phyloP scores from a whole-genome alignment of 2,888 invertebrate species.

The Muschampia plurimacula region DNA sequence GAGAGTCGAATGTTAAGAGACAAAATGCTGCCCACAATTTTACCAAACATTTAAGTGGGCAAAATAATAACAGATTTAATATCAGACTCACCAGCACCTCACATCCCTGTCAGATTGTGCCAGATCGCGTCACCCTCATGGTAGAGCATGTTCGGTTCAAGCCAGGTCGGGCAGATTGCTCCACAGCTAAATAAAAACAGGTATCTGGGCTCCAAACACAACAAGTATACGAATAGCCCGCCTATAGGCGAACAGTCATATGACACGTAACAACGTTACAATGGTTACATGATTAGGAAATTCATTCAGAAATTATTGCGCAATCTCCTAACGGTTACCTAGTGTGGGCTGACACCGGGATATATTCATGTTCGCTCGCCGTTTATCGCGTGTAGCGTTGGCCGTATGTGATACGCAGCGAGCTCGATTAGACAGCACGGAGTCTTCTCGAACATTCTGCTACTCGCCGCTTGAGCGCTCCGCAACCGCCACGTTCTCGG shows the following conservation, averaged over 20 bases:
- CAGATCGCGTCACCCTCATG: slow-evolving; percentile 29
- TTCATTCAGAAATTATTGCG: slow-evolving; percentile 58
- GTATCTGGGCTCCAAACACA: slow-evolving; percentile 74
- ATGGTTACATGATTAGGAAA: slow-evolving; percentile 41
- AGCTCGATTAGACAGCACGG: slow-evolving; percentile 51
- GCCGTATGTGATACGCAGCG: slow-evolving; percentile 54
- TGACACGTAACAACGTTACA: slow-evolving; percentile 49
- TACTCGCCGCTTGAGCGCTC: slow-evolving; percentile 55
- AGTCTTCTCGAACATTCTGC: slow-evolving; percentile 56
- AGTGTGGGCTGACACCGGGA: slow-evolving; percentile 82
- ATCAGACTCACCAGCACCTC: slow-evolving; percentile 48
- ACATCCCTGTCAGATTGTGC: slow-evolving; percentile 25
- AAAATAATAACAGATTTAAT: slow-evolving; percentile 35
- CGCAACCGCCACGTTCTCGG: slow-evolving; percentile 67
- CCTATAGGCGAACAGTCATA: slow-evolving; percentile 55
- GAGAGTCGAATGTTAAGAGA: slow-evolving; percentile 33
- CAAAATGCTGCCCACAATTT: slow-evolving; percentile 28
- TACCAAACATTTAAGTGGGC: slow-evolving; percentile 22
- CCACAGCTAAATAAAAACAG: slow-evolving; percentile 46
- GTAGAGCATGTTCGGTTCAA: slow-evolving; percentile 36
- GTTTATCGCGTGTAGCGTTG: slow-evolving; percentile 54
- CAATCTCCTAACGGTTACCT: slow-evolving; percentile 78
- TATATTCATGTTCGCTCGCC: slow-evolving; percentile 62
- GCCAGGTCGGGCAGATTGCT: slow-evolving; percentile 33
- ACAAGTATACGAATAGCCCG: slow-evolving; percentile 68